Evolutionary conservation across 2,888 invertebrate species (phyloP), one percentile per base, ranked within the genome.

Genomic region (Idaea straminata): DNA sequence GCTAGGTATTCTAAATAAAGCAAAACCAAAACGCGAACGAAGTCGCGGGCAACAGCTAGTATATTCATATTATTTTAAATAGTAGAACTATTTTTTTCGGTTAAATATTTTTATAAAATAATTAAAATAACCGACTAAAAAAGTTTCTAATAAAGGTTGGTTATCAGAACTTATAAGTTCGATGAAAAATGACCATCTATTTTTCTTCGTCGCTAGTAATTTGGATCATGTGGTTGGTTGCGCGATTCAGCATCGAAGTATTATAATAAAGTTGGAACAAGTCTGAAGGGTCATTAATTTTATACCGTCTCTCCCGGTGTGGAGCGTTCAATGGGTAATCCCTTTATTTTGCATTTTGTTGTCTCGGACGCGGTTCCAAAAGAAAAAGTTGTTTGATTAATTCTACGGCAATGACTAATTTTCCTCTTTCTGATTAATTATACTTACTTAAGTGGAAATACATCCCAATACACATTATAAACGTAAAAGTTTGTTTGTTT

Each of bases 171-270:
- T 25, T 25, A 25, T 25, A 25, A 25, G 61, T 35, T 16, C 10
- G 77, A 78, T 82, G 84, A 85, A 81, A 86, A 88, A 88, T 86
- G 82, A 77, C 75, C 78, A 83, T 84, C 86, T 84, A 87, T 89
- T 89, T 87, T 87, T 89, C 86, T 77, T 77, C 77, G 83, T 83
- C 84, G 77, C 77, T 77, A 78, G 82, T 86, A 86, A 89, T 87
- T 88, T 82, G 81, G 83, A 85, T 87, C 83, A 82, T 83, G 83
- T 84, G 86, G 83, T 78, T 83, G 83, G 83, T 72, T 84, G 82
- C 83, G 75, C 84, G 83, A 87, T 87, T 86, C 82, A 82, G 83
- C 82, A 81, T 80, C 76, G 79, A 75, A 78, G 78, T 83, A 83
- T 84, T 83, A 83, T 85, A 83, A 87, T 85, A 84, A 86, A 84